Base-by-base conservation (phyloP, 2,113 vertebrate genomes). In the Phrynocephalus versicolor region DNA sequence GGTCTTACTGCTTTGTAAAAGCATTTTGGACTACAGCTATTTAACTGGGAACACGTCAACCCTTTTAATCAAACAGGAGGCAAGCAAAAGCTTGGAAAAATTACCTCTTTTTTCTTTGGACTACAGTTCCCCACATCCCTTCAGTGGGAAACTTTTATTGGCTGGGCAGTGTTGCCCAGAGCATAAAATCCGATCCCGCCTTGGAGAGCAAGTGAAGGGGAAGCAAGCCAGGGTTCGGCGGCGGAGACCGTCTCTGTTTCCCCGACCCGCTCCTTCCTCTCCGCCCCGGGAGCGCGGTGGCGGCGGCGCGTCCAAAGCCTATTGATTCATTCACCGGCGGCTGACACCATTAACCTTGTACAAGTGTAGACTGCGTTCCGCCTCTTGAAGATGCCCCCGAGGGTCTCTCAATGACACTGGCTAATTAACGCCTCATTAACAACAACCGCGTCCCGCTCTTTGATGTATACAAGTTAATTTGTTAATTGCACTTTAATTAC, bases 401-500 rank as follows among this genome's bases (percentile, higher is more conserved):
- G 91, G 92, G 90, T 88, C 91, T 90, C 73, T 88, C 91, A 81
- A 27, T 89, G 94, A 93, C 92, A 93, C 89, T 70, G 79, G 88
- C 90, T 92, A 90, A 96, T 96, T 96, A 95, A 93, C 90, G 94
- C 91, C 92, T 93, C 92, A 89, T 95, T 94, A 95, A 91, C 92
- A 94, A 93, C 92, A 93, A 90, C 90, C 83, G 94, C 95, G 93
- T 87, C 88, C 92, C 92, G 92, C 93, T 88, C 75, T 94, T 91
- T 94, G 94, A 93, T 92, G 91, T 84, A 90, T 91, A 93, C 92
- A 92, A 91, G 92, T 90, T 95, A 94, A 95, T 94, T 94, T 94
- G 93, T 94, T 95, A 95, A 96, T 96, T 95, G 94, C 88, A 86
- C 93, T 94, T 95, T 95, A 96, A 96, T 96, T 95, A 95, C 92